Evolutionary conservation across 92 coral and sea anemone genomes (phyloP), one percentile per base, ranked within the genome.

Genomic region (Porites lobata): DNA sequence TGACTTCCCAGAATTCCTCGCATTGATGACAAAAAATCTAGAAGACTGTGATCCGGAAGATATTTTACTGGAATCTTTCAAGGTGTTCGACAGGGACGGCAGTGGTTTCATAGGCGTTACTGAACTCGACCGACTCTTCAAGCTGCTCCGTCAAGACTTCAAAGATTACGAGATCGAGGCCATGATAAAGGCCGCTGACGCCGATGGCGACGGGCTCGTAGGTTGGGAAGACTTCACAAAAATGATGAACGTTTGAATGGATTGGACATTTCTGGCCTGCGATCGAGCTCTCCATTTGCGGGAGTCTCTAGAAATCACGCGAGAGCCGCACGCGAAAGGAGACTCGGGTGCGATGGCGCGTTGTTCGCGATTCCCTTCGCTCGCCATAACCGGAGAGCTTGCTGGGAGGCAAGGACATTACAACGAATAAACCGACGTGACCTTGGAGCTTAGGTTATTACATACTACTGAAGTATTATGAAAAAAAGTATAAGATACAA

Each of bases 1-100:
- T 12, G 99, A 96, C 62, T 96, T 95, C 80, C 99, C 99, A 9
- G 98, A 96, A 83, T 96, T 96, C 78, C 92, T 96, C 3, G 90
- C 90, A 65, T 84, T 96, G 13, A 95, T 94, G 94, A 93, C 96
- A 5, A 91, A 87, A 74, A 95, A 96, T 75, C 92, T 96, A 26
- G 95, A 96, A 54, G 98, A 95, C 75, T 72, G 92, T 6, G 98
- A 96, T 73, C 96, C 95, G 10, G 98, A 93, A n/a, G 99, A 96
- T 73, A 88, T 95, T n/a, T 85, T 90, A 68, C 82, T 76, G 82
- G 96, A 96, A 80, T 92, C 99, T 21, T 96, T 96, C 76, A 93
- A 92, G 62, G 98, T 95, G 38, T 96, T 96, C 58, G 99, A 96
- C 90, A 90, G 99, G 17, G 93, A 96, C 51, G 93, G 92, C 66